A percentile compares a stretch with the other conserved stretches of the same genome.
phyloP scores from a whole-genome alignment of 2,113 vertebrate genomes.

The Notiomystis cincta region DNA sequence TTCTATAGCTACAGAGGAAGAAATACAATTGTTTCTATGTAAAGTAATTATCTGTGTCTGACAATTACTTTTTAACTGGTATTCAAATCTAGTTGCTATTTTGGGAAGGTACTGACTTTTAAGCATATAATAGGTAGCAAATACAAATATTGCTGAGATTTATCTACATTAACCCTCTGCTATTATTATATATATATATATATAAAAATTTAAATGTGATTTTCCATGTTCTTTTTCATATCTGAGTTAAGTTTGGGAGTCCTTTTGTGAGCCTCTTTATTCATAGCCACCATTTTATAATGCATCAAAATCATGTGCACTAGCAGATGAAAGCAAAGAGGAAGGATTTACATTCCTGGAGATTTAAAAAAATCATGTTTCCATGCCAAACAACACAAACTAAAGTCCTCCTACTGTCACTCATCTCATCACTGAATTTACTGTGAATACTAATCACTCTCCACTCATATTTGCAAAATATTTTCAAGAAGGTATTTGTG shows the following conservation, averaged over 20 bases:
- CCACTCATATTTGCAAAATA: not conserved
- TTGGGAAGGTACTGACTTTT: not conserved
- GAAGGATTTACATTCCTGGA: not conserved
- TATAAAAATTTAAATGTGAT: not conserved
- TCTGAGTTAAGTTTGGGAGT: not conserved
- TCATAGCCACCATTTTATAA: not conserved
- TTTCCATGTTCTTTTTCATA: not conserved
- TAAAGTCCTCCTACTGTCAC: not conserved
- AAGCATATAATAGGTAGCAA: not conserved
- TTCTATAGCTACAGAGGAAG: not conserved
- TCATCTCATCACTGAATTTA: not conserved
- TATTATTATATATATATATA: not conserved
- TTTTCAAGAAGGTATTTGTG: not conserved
- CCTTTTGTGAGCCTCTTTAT: not conserved
- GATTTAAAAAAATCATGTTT: not conserved
- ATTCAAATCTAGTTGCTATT: not conserved
- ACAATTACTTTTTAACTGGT: not conserved
- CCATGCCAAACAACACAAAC: not conserved
- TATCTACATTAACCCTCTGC: not conserved
- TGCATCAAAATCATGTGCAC: not conserved
- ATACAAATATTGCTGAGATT: not conserved
- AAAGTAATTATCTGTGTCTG: accelerated
- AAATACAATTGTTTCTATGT: not conserved
- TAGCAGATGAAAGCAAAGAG: not conserved
- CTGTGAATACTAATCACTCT: not conserved